Evolutionary conservation across 1,140 invertebrate species (phyloP), one percentile per base, ranked within the genome.

Genomic region (Medauroidea extradentata): DNA sequence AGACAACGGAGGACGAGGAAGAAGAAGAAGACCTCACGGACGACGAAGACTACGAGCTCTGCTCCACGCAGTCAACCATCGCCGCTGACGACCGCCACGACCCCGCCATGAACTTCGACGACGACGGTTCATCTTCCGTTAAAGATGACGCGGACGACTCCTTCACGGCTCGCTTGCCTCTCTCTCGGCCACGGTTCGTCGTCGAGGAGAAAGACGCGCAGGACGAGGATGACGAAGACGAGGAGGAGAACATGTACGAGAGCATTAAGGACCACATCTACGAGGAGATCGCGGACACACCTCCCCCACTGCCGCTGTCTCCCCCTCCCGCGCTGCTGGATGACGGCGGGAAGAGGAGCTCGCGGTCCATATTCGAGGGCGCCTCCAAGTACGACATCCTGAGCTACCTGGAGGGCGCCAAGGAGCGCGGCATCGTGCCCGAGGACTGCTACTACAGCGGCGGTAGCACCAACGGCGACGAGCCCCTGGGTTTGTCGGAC

Each of bases 371-470:
- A 66, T 91, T 91, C 70, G 87, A 90, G 73, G 87, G 87, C 43
- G 89, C 91, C 13, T 89, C 89, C 1, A 93, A 93, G 71, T 91
- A 92, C 64, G 91, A 95, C 65, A 90, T 95, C 60, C 75, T 95
- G 5, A 91, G 88, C 29, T 94, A 93, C 67, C 76, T 95, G 48
- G 90, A 93, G 41, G 90, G 90, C 70, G 90, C 91, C 19, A 89
- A 91, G 75, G 83, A 85, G 73, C 82, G 89, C 49, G 83, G 87
- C 56, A 78, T 86, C 64, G 78, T 82, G 60, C 25, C 79, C 82
- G 57, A 49, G 27, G 61, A 60, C 19, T 55, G 38, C 38, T 42
- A 25, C 1, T 61, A 58, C 51, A 34, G 42, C 49, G 50, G 50
- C 21, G 49, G 49, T n/a, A 21, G 43, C 49, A 74, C 70, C 55